Evolutionary conservation across 2,888 invertebrate genomes (phyloP), one percentile per base, ranked within the genome.

Genomic region (Empis stercorea): DNA sequence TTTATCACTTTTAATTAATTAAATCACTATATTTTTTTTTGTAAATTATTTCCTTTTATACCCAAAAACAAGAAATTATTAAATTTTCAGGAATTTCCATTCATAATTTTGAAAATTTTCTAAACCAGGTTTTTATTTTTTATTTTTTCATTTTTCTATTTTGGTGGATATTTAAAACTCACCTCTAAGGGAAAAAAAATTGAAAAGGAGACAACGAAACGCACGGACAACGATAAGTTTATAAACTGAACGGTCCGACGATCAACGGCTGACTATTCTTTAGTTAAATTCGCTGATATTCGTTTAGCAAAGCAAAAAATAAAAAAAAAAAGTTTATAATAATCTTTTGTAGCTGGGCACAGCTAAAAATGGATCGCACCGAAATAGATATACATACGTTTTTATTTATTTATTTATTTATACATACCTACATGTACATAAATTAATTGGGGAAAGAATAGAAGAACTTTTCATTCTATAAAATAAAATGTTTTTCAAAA

Each of bases 221-320:
- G 64, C 66, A 63, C 61, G 65, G 61, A 61, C 63, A 59, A 60
- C 61, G 63, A 62, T 64, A 61, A 65, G 64, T 64, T 62, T 61
- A 59, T 62, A 63, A 65, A 68, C 68, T 69, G 66, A 66, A 64
- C 66, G 63, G 65, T 64, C 69, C 70, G 70, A 68, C 70, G 63
- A 66, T 64, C 66, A 62, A 68, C 64, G 68, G 68, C 68, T 69
- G 70, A 70, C 70, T 70, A 64, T 66, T 65, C 64, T 64, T n/a
- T 59, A 59, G 55, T 45, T 56, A 56, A 52, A 48, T n/a, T 44
- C 10, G 14, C 27, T n/a, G 10, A 5, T 5, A n/a, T 23, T 23
- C 27, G 14, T 10, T n/a, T n/a, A n/a, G n/a, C n/a, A n/a, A n/a
- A n/a, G 27, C n/a, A 27, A 34, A 27, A 23, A 14, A 27, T 27